Evolutionary conservation across 2,113 vertebrate genomes (phyloP).

Genomic region (Protobothrops flavoviridis): DNA sequence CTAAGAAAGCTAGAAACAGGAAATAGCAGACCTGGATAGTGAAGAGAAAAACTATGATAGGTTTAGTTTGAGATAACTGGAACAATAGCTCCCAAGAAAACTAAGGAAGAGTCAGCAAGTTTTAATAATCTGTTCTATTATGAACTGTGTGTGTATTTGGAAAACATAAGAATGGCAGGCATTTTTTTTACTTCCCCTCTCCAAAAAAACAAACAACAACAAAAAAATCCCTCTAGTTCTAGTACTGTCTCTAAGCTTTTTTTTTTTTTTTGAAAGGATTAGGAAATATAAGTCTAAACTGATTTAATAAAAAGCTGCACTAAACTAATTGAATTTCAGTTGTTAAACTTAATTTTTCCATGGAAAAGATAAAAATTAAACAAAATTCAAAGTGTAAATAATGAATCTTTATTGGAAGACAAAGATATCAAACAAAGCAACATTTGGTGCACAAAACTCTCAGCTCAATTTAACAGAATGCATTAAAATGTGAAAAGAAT

Average conservation of each 20-base stretch:
- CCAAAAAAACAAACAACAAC: not conserved
- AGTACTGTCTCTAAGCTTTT: not conserved
- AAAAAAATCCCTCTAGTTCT: not conserved
- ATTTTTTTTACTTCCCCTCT: not conserved
- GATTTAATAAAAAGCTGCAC: not conserved
- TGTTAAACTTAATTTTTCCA: not conserved
- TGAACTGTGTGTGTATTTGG: not conserved
- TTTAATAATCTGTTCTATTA: not conserved
- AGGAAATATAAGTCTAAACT: not conserved
- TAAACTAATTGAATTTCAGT: not conserved
- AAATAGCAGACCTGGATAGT: not conserved
- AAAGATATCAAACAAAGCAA: rapidly evolving
- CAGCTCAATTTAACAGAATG: not conserved
- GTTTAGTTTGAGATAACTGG: not conserved
- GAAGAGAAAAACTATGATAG: not conserved
- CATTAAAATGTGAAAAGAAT: not conserved
- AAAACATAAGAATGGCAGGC: not conserved
- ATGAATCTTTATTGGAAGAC: not conserved
- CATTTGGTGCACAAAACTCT: not conserved
- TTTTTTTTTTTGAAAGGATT: not conserved
- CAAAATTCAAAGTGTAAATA: not conserved
- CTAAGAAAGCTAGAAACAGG: not conserved
- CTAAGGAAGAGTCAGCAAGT: not conserved
- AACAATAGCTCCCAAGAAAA: not conserved
- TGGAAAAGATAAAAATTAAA: not conserved